Conservation (phyloP, 1,140 invertebrate species). For the Octopus bimaculoides region DNA sequence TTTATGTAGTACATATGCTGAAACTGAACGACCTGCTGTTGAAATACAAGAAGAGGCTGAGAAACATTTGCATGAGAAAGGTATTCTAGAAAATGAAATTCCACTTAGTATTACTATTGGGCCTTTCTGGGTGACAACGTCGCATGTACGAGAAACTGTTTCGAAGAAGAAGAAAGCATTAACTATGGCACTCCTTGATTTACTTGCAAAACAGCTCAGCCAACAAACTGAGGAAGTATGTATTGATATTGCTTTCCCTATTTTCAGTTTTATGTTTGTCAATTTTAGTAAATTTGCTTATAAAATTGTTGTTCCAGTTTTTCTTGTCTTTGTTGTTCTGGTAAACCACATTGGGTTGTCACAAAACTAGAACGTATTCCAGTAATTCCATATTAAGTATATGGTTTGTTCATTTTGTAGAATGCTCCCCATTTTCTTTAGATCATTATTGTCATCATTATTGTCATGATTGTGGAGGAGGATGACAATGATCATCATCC, state of each 20-base stretch:
- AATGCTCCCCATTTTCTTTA: no score
- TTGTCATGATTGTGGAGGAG: no score
- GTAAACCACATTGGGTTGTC: no score
- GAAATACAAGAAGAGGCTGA: conserved; percentile 56
- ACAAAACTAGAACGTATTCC: no score
- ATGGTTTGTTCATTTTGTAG: no score
- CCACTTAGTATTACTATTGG: conserved; percentile 69
- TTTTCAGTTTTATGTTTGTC: not conserved
- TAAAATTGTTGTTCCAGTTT: no score
- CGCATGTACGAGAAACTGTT: conserved; percentile 60
- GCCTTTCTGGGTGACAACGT: conserved; percentile 67
- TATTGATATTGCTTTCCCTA: not conserved
- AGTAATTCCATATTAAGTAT: no score
- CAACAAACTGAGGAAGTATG: conserved; percentile 57
- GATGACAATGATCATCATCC: no score
- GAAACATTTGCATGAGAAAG: conserved; percentile 52
- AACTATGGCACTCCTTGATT: conserved; percentile 64
- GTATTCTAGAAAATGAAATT: conserved; percentile 49
- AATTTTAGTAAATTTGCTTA: conserved; percentile 12
- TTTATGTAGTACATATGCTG: conserved; percentile 49
- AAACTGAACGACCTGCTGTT: conserved; percentile 47
- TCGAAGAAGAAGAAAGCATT: conserved; percentile 66
- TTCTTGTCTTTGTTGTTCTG: no score
- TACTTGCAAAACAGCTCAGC: conserved; percentile 60
- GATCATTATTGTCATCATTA: no score